A percentile compares a stretch with the other conserved stretches of the same genome.
These are phyloP conservation scores for Lepus oiostolus DNA, from an alignment of 2,797 vertebrate genomes.

Conservation along the genomic window DNA sequence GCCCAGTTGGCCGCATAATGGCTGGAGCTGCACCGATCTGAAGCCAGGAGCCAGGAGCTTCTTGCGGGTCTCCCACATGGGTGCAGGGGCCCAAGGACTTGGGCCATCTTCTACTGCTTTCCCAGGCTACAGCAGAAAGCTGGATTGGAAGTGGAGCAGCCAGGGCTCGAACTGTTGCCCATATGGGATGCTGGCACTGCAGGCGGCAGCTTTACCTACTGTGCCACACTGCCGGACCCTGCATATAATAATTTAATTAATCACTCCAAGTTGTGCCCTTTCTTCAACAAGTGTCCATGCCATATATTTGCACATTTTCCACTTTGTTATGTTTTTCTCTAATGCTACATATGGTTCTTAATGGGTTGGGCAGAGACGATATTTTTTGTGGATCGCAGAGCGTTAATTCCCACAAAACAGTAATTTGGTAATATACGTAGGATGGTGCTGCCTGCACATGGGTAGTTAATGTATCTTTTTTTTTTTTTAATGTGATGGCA, in stretches of 20 bases:
- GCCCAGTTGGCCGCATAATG: no score
- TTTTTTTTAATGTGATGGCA: neutral
- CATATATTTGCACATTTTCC: neutral
- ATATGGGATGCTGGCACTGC: no score
- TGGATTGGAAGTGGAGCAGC: no score
- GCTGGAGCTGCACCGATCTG: no score
- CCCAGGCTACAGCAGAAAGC: no score
- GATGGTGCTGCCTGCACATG: neutral
- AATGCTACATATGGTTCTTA: neutral
- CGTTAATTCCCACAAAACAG: neutral
- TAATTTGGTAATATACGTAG: neutral
- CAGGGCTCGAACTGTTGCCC: no score
- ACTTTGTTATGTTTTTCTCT: constrained; percentile 13
- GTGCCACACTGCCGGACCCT: no score
- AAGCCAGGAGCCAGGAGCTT: no score
- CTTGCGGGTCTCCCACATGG: no score
- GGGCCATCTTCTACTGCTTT: no score
- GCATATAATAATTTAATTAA: neutral
- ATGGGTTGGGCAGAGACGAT: neutral
- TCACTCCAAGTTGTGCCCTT: neutral
- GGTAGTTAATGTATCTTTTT: neutral
- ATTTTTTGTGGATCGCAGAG: constrained; percentile 3
- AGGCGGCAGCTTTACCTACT: no score
- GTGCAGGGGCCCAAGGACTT: no score
- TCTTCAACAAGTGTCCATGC: neutral